A percentile compares a stretch with the other conserved stretches of the same genome.
Conservation (phyloP, 2,888 invertebrate species). For the Xestia ashworthii region DNA sequence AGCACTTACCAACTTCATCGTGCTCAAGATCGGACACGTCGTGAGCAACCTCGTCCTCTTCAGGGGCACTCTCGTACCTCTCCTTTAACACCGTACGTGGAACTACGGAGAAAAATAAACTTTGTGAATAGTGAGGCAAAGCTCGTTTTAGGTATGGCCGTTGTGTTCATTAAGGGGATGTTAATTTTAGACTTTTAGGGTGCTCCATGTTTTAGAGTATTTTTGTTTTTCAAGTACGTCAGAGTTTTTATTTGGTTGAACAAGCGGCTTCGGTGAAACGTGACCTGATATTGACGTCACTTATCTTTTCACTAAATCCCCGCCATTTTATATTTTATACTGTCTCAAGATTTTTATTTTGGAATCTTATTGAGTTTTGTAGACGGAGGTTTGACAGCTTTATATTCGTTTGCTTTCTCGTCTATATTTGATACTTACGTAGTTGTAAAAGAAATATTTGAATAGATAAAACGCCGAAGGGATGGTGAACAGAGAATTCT, state of each 20-base stretch:
- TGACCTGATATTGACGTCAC: conserved; percentile 69
- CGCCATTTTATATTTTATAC: conserved; percentile 47
- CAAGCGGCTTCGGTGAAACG: conserved; percentile 71
- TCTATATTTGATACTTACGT: conserved; percentile 46
- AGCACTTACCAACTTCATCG: conserved; percentile 89
- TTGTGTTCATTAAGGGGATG: conserved; percentile 77
- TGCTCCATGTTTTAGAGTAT: conserved; percentile 77
- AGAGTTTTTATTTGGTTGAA: conserved; percentile 68
- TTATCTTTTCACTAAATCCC: conserved; percentile 67
- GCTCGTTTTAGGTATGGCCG: conserved; percentile 60
- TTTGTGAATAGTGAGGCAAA: conserved; percentile 70
- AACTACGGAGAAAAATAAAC: conserved; percentile 90
- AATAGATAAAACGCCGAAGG: conserved; percentile 54
- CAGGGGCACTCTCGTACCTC: conserved; percentile 94
- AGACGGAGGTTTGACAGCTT: conserved; percentile 68
- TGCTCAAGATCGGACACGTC: conserved; percentile 87
- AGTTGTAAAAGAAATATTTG: conserved; percentile 52
- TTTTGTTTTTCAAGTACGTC: conserved; percentile 76
- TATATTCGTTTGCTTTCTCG: conserved; percentile 56
- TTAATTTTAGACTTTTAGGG: conserved; percentile 86
- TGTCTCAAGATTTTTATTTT: conserved; percentile 64
- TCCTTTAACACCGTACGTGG: conserved; percentile 96
- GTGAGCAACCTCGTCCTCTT: conserved; percentile 94
- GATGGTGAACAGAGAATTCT: conserved; percentile 36
- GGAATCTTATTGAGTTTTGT: conserved; percentile 67